A percentile compares a stretch with the other conserved stretches of the same genome.
Evolutionary conservation across 2,113 vertebrate genomes (phyloP).

Genomic region (Eretmochelys imbricata): DNA sequence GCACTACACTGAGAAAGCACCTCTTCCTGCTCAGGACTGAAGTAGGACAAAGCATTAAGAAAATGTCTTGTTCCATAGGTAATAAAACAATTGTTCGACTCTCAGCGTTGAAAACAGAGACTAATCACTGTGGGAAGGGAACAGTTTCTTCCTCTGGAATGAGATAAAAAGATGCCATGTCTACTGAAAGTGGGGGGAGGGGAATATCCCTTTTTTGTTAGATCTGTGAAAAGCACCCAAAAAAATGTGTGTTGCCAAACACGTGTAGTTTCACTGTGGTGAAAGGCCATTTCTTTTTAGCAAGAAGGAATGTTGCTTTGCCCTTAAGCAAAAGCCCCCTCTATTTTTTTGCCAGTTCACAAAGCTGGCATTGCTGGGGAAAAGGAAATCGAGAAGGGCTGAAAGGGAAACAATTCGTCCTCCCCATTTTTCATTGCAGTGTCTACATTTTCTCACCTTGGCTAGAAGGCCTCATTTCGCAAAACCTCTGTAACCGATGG

Average conservation of each 20-base stretch:
- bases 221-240: background rate
- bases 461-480: background rate
- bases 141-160: slow-evolving; percentile 1
- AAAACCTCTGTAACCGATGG: background rate
- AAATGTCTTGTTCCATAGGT: slow-evolving; percentile 30
- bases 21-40: background rate
- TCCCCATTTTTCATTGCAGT: background rate
- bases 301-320: background rate
- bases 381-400: background rate
- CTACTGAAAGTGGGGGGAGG: slow-evolving; percentile 32
- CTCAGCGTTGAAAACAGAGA: slow-evolving; percentile 8
- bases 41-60: background rate
- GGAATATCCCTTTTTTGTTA: slow-evolving; percentile 14
- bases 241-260: background rate
- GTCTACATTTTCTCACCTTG: background rate
- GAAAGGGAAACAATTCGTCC: background rate
- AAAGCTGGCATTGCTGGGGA: background rate
- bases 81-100: slow-evolving; percentile 44
- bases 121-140: slow-evolving; percentile 38
- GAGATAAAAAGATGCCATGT: slow-evolving; percentile 6
- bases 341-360: background rate
- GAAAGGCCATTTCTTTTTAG: slow-evolving; percentile 21
- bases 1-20: background rate
- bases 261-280: background rate
- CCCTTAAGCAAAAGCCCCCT: background rate